These are phyloP conservation scores for Etheostoma spectabile DNA, from an alignment of 2,113 vertebrate genomes.

Conservation along the genomic window DNA sequence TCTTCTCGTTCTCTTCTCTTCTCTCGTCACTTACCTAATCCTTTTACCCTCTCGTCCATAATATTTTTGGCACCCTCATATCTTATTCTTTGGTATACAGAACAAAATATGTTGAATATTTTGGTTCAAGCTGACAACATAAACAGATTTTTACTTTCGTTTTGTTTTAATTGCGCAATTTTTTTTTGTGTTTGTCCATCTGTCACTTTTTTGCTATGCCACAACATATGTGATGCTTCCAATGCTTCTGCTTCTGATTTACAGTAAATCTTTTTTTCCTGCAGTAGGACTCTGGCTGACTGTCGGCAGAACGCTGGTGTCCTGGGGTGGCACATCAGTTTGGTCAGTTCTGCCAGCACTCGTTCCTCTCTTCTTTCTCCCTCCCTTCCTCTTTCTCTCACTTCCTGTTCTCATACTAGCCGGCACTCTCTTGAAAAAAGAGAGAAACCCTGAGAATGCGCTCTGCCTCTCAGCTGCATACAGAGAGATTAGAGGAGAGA, in stretches of 20 bases:
- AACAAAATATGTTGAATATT: neutral
- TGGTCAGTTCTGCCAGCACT: slow-evolving; percentile 65
- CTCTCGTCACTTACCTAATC: neutral
- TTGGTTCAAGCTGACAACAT: neutral
- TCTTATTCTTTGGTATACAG: neutral
- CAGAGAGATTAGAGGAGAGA: slow-evolving; percentile 71
- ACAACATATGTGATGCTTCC: slow-evolving; percentile 19
- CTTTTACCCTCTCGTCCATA: neutral
- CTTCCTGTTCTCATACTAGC: slow-evolving; percentile 67
- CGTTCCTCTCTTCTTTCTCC: slow-evolving; percentile 70
- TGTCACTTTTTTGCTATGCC: neutral
- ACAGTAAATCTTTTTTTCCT: slow-evolving; percentile 45
- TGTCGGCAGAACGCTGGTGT: slow-evolving; percentile 53
- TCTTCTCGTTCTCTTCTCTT: slow-evolving; percentile 8
- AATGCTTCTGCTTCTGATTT: slow-evolving; percentile 35
- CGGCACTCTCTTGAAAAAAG: slow-evolving; percentile 80
- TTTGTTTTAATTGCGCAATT: neutral
- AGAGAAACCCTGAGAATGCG: slow-evolving; percentile 76
- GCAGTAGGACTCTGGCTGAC: slow-evolving; percentile 44
- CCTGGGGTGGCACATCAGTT: slow-evolving; percentile 68
- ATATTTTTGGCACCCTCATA: neutral
- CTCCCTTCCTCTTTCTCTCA: slow-evolving; percentile 67
- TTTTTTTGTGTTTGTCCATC: neutral
- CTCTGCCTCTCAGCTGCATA: slow-evolving; percentile 76
- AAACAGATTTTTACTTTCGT: neutral